These are phyloP conservation scores for Tapirus terrestris DNA, from an alignment of 2,113 vertebrate genomes.

Conservation along the genomic window DNA sequence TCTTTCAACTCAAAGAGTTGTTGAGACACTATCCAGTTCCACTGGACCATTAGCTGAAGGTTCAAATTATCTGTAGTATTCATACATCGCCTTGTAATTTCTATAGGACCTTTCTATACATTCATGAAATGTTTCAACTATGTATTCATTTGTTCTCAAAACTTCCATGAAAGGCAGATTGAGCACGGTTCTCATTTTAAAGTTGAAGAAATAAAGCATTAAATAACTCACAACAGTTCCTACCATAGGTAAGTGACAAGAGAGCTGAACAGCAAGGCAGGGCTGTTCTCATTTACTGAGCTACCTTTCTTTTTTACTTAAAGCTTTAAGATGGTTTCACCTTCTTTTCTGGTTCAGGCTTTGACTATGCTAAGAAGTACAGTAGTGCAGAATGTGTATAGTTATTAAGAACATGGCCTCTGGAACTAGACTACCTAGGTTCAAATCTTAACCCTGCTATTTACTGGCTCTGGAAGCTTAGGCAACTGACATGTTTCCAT, in stretches of 20 bases:
- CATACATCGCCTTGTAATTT: background rate
- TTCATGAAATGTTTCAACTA: background rate
- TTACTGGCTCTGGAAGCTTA: background rate
- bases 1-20: slow-evolving; percentile 17
- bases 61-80: slow-evolving; percentile 13
- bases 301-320: background rate
- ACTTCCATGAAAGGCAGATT: background rate
- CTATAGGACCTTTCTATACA: background rate
- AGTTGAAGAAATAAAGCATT: slow-evolving; percentile 34
- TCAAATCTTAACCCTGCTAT: background rate
- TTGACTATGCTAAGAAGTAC: background rate
- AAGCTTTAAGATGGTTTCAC: background rate
- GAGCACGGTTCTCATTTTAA: background rate
- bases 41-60: background rate
- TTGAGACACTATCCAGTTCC: background rate
- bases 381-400: background rate
- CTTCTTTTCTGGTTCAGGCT: background rate
- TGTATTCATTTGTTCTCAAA: background rate
- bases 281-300: background rate
- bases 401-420: background rate
- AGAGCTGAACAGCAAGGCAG: background rate
- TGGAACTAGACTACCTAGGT: background rate
- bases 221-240: background rate
- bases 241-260: background rate
- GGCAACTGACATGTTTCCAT: background rate